These are phyloP conservation scores for Alviniconcha strummeri DNA, from an alignment of 2,888 invertebrate species.

Conservation along the genomic window DNA sequence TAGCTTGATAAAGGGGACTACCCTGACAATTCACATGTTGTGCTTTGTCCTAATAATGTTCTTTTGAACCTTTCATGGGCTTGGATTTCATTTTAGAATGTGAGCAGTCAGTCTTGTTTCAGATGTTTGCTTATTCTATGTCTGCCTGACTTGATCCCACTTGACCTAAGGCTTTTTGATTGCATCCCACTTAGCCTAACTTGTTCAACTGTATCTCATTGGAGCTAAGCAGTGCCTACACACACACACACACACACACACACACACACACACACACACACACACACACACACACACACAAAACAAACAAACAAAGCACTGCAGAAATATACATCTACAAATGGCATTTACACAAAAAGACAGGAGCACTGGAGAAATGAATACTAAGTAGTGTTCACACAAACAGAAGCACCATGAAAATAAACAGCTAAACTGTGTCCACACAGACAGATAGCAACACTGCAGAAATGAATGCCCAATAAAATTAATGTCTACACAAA, in stretches of 20 bases:
- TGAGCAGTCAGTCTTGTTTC: no score
- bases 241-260: background rate
- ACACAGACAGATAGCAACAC: background rate
- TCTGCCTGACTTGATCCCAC: no score
- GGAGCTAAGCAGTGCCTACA: background rate
- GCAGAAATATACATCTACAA: background rate
- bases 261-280: slow-evolving; percentile 1
- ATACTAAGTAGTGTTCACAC: background rate
- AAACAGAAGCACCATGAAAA: background rate
- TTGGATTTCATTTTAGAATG: no score
- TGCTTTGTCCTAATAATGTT: no score
- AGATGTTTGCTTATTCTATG: background rate
- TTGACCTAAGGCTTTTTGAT: no score
- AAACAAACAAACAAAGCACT: background rate
- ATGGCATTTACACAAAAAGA: background rate
- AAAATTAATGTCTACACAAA: background rate
- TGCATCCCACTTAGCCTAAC: no score
- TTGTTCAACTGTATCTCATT: no score
- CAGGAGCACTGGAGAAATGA: background rate
- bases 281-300: background rate
- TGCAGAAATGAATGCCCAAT: background rate
- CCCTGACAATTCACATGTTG: no score
- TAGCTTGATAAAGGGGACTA: no score
- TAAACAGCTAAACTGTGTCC: background rate
- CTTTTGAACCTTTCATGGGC: no score